Base-by-base conservation (phyloP, 30 jellyfish, hydroid and myxozoan species). In the Aurelia aurita region DNA sequence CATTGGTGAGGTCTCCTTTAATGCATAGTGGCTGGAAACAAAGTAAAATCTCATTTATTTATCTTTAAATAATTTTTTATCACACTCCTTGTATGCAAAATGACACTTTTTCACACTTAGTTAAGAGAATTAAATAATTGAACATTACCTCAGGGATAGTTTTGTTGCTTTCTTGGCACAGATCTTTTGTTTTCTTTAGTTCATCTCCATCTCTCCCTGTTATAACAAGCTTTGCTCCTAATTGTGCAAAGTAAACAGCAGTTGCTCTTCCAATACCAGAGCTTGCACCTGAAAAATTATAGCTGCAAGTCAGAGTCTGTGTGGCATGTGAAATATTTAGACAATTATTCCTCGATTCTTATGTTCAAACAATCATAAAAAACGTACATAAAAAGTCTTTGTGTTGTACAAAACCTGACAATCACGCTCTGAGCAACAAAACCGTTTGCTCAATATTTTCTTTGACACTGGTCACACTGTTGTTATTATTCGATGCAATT, bases 191-290 rank as follows among this genome's bases (percentile, higher is more conserved):
- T 10, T 65, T 60, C 67, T 49, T 10, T 22, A 93, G 65, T 7
- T 74, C 91, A 15, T 93, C 93, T 69, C 55, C 94, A 77, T 87
- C 77, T 71, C 98, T 87, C 7, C 98, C 98, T 35, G 97, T 75
- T 1, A 93, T 20, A 1, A 92, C 88, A 5, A 93, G 84, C 25
- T 81, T 80, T 12, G 98, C 97, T 64, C 98, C 98, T 19, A 74
- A 69, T 60, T 82, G 77, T 31, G 97, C 87, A 69, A 93, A 93
- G 23, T 54, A 74, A 7, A 87, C 57, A 23, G 97, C 96, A 5
- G 97, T 88, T 44, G 78, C 91, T 74, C 58, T 73, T 6, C 98
- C 98, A 29, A 93, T 74, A 15, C 98, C 98, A 53, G 98, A 93
- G 71, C 98, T 93, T 16, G 98, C 98, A 32, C 98, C 98, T 93